Conservation (phyloP, 2,113 vertebrate genomes). For the Seriola quinqueradiata region DNA sequence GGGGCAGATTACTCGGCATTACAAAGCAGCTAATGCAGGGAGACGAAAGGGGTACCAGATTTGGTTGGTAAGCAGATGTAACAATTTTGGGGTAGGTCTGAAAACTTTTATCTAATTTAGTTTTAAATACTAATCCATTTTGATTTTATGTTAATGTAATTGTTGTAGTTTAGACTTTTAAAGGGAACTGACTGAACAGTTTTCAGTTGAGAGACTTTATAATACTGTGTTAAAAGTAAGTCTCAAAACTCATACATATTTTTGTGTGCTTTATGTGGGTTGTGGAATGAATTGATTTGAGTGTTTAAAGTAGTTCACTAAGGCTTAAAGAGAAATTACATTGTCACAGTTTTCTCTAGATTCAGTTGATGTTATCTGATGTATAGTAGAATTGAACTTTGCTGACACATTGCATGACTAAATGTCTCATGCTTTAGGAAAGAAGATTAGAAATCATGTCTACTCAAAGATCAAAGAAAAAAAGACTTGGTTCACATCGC, state of each 20-base stretch:
- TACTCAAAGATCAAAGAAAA: conserved; percentile 70
- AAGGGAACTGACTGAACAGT: not conserved
- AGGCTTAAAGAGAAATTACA: not conserved
- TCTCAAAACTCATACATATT: not conserved
- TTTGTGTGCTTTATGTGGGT: not conserved
- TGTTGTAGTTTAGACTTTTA: not conserved
- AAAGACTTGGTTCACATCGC: conserved; percentile 84
- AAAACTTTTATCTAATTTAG: not conserved
- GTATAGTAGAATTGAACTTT: not conserved
- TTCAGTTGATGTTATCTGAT: not conserved
- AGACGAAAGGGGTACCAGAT: conserved; percentile 32
- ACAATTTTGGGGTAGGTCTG: not conserved
- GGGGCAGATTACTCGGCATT: conserved; percentile 27
- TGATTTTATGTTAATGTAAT: not conserved
- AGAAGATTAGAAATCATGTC: conserved; percentile 77
- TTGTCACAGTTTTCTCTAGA: not conserved
- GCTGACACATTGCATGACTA: conserved; percentile 21
- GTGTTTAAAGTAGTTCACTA: not conserved
- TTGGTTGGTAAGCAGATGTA: conserved; percentile 57
- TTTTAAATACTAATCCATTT: not conserved
- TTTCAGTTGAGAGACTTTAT: not conserved
- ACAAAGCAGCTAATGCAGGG: conserved; percentile 17
- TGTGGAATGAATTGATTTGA: not conserved
- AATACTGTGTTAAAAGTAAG: not conserved
- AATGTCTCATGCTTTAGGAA: conserved; percentile 65